Conservation (phyloP, 2,888 invertebrate species). For the Itoplectis maculator region DNA sequence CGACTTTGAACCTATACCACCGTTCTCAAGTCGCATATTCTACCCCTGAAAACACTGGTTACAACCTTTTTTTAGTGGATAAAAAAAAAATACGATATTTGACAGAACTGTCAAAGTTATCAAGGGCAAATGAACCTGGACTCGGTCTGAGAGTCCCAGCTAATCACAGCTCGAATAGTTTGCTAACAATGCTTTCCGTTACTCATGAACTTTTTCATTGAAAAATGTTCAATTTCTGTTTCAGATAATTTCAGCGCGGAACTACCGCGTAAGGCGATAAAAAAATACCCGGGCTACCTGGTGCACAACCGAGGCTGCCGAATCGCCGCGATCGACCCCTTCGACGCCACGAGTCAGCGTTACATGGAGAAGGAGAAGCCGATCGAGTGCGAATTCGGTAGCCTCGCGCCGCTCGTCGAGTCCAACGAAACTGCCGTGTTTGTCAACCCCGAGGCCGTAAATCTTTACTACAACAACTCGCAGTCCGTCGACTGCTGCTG, state of each 20-base stretch:
- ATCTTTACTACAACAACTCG: slow-evolving; percentile 85
- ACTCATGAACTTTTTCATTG: too few species aligned
- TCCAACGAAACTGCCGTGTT: slow-evolving; percentile 87
- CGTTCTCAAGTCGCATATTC: too few species aligned
- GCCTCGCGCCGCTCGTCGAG: slow-evolving; percentile 86
- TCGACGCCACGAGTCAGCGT: slow-evolving; percentile 86
- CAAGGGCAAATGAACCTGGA: too few species aligned
- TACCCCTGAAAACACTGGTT: too few species aligned
- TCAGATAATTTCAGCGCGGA: slow-evolving; percentile 69
- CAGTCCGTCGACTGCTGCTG: slow-evolving; percentile 88
- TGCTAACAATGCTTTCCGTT: too few species aligned
- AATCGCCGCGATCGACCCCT: slow-evolving; percentile 88
- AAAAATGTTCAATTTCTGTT: too few species aligned
- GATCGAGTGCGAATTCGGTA: slow-evolving; percentile 86
- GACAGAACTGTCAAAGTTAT: too few species aligned
- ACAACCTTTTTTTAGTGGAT: too few species aligned
- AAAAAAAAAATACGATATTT: too few species aligned
- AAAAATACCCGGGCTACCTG: slow-evolving; percentile 82
- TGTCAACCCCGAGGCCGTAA: slow-evolving; percentile 85
- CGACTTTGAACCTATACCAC: too few species aligned
- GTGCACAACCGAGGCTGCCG: slow-evolving; percentile 89
- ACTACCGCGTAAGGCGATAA: slow-evolving; percentile 47
- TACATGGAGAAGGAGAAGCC: slow-evolving; percentile 86
- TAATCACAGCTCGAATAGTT: too few species aligned
- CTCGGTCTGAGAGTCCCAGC: too few species aligned